Conservation (phyloP, 2,113 vertebrate species). For the Megatriorchis doriae region DNA sequence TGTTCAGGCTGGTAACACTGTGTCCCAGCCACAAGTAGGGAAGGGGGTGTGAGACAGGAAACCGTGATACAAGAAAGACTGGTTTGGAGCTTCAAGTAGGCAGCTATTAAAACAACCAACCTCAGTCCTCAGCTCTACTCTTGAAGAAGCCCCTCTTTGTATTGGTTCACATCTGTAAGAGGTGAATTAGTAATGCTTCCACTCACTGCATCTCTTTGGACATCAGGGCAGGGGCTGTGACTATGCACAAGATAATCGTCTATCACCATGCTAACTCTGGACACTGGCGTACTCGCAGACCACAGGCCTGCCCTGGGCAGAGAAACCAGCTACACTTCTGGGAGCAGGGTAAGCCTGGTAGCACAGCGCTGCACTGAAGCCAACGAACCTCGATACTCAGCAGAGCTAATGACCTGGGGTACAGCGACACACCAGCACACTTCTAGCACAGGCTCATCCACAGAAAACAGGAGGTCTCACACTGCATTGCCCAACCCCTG, state of each 20-base stretch:
- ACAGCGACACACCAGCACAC: background rate
- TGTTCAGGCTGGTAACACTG: no score
- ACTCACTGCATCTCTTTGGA: background rate
- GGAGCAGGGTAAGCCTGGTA: background rate
- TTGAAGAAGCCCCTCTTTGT: background rate
- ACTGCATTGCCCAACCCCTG: background rate
- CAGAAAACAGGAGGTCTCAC: background rate
- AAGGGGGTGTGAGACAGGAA: background rate
- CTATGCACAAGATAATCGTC: accelerated
- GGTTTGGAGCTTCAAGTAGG: background rate
- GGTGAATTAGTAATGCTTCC: background rate
- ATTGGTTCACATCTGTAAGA: background rate
- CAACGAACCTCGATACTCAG: background rate
- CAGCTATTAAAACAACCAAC: background rate
- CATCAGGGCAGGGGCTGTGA: background rate
- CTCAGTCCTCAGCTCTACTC: background rate
- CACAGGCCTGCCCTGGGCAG: background rate
- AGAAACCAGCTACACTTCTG: background rate
- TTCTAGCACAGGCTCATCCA: background rate
- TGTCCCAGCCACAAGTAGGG: background rate
- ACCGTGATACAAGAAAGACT: background rate
- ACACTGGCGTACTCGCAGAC: accelerated
- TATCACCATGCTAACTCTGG: background rate
- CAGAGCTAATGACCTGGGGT: background rate
- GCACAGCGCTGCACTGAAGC: background rate